Evolutionary conservation across 1,140 invertebrate species (phyloP), one percentile per base, ranked within the genome.

Genomic region (Drosophila malerkotliana): DNA sequence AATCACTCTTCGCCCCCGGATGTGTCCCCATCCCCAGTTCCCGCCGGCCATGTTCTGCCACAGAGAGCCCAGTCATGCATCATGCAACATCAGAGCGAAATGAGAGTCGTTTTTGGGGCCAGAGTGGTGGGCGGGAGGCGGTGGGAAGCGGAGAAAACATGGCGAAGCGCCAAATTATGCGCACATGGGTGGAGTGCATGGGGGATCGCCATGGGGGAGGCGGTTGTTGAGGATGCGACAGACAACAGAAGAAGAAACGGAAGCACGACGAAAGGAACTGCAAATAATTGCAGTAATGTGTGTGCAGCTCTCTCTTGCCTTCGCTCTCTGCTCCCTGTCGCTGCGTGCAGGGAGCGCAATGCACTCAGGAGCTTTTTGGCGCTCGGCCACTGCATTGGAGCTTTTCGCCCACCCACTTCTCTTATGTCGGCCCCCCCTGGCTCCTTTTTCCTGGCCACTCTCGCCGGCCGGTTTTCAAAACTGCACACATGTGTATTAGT

Each of bases 101-200:
- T 41, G 57, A 66, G 72, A 64, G 72, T 47, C 41, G 61, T 53
- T 54, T 64, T 66, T 72, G 47, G 59, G 68, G 69, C 26, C 48
- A 61, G 41, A 34, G 45, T 32, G 55, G 21, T 21, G 44, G 9
- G 1, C 18, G n/a, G 9, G 44, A 37, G 56, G 67, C 53, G 66
- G 58, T 37, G 52, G 48, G 14, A 21, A 54, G 18, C 47, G 77
- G 55, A 79, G 83, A 79, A 88, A 88, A 88, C 79, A 87, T 87
- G 83, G 83, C 83, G 75, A 83, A 87, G 83, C 84, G 83, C 83
- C 83, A 87, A 87, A 87, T 88, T 87, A 83, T 87, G 79, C 83
- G 80, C 83, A 69, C 83, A 87, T 88, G 79, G 71, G 51, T 39
- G 45, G 75, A 53, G 60, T 15, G 51, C 44, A 18, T 14, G 51